Evolutionary conservation across 2,888 invertebrate species (phyloP).

Genomic region (Metalampra italica): DNA sequence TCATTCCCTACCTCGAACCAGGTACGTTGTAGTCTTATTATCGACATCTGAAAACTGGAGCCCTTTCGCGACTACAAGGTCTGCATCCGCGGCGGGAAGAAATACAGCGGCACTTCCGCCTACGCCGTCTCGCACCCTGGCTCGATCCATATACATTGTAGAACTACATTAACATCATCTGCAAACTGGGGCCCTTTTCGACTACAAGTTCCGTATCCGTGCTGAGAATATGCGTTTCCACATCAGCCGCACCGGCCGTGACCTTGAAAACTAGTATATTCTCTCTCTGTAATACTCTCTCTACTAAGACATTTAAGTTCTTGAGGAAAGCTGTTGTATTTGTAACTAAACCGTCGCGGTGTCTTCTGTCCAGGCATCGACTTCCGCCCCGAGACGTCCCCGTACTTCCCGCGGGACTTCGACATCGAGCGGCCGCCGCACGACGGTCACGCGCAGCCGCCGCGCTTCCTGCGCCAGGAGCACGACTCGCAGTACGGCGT

Average conservation of each 20-base stretch:
- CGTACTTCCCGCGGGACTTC: conserved; percentile 94
- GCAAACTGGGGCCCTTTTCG: no score
- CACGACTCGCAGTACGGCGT: conserved; percentile 94
- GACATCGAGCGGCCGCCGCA: conserved; percentile 94
- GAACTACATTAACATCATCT: no score
- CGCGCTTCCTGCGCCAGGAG: conserved; percentile 91
- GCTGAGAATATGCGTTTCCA: no score
- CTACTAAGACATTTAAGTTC: no score
- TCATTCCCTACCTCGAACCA: conserved; percentile 87
- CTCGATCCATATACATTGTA: conserved; percentile 74
- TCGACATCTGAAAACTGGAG: conserved; percentile 91
- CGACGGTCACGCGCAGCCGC: conserved; percentile 90
- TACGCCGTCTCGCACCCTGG: conserved; percentile 90
- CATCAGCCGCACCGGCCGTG: no score
- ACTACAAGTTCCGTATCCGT: no score
- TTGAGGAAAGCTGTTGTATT: no score
- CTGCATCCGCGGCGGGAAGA: conserved; percentile 96
- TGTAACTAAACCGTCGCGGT: no score
- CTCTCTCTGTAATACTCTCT: no score
- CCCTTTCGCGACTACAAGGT: conserved; percentile 97
- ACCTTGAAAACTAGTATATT: no score
- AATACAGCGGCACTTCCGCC: conserved; percentile 97
- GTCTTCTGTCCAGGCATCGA: conserved; percentile 69
- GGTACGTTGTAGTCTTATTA: no score
- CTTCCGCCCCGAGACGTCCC: conserved; percentile 90